Base-by-base conservation (phyloP, 2,113 vertebrate genomes). In the Microcebus murinus region DNA sequence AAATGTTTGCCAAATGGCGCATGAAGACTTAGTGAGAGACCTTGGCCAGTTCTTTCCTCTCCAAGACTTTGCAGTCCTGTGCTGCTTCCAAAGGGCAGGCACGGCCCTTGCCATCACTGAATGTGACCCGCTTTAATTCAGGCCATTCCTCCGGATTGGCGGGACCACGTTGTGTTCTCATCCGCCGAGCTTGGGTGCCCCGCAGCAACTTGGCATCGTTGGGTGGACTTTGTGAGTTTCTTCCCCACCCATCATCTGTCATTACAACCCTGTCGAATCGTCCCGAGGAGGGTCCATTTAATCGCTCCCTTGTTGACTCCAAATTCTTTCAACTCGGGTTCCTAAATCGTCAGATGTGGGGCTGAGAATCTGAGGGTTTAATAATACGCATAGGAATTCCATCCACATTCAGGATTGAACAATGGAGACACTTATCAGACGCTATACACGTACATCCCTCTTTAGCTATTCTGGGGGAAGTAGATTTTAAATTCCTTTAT, bases 401-500 rank as follows among this genome's bases (percentile, higher is more conserved):
- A 31, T 63, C 85, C 12, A 34, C 8, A 21, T 76, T 93, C 36
- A 86, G 81, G 12, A 85, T 94, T 67, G 67, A 79, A 70, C 39
- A 77, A 6, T 80, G 59, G 20, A 65, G 55, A 74, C 42, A 68
- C 39, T 36, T 83, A 48, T 42, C 94, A 88, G 70, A 90, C 29
- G 82, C 23, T 76, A 70, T 85, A 71, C 23, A 63, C 65, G 76
- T 77, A 23, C 31, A 87, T 48, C n/a, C 36, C 96, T 87, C 73
- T 48, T 80, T 91, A 48, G 18, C 80, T 95, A 36, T 93, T 94
- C 88, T 42, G 7, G 1, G 39, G 45, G 29, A 57, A 55, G 20
- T 94, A 8, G 52, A 88, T 65, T 88, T 95, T 92, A 71, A 57
- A 29, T 91, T 93, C 14, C 23, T 93, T 88, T 63, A 71, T 68